Base-by-base conservation (phyloP, 2,113 vertebrate species). In the Myiozetetes cayanensis region DNA sequence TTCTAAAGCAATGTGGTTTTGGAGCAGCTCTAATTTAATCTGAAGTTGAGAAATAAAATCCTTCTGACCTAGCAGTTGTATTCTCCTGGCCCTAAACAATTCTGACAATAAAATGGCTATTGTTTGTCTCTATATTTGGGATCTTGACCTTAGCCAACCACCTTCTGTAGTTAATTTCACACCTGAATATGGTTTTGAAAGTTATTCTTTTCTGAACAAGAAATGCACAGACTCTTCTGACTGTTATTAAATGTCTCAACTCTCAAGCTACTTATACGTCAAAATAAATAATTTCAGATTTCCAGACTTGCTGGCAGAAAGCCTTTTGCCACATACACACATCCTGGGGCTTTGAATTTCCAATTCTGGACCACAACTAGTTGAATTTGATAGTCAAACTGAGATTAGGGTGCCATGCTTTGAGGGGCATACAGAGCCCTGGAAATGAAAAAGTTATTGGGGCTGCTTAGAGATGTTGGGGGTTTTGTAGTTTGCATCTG, bases 41-140 rank as follows among this genome's bases (percentile, higher is more conserved):
- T 96, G 93, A 96, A 95, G 95, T 53, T 85, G 43, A 94, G 94
- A 96, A 97, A 97, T 81, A 93, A 95, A 97, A 95, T 90, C 90
- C 70, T 96, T 50, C 66, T 91, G 93, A 93, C 93, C 93, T 91
- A 93, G 67, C 77, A 93, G 90, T 92, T 95, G 68, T 77, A 82
- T 88, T 89, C 78, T 81, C 78, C 30, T 46, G 92, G 53, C 47
- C 53, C 86, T 93, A 96, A 97, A 96, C 75, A 95, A 84, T 81
- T 93, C 41, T 95, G 91, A 94, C 86, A 95, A 58, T 76, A 74
- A 96, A 95, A 91, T 63, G 46, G 35, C 50, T 79, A 86, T 84
- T 96, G 78, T 93, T 97, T 94, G 43, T 83, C 94, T 95, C 76
- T 81, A 63, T 95, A 79, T 25, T 66, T 84, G 56, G 53, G 93